phyloP scores from a whole-genome alignment of 2,113 vertebrate genomes.

The Dipodomys merriami region DNA sequence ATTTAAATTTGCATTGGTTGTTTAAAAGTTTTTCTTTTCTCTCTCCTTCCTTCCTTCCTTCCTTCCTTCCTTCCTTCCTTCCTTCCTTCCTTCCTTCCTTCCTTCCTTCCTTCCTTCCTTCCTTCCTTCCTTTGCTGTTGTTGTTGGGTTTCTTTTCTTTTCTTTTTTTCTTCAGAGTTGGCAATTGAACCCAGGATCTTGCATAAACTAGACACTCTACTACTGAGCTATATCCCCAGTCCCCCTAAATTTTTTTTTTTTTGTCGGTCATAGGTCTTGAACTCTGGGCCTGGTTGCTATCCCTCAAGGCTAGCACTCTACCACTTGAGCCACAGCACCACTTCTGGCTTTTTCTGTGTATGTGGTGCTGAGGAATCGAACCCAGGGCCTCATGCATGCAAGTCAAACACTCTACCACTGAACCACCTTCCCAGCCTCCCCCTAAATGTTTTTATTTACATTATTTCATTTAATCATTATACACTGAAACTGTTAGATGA shows the following conservation, averaged over 20 bases:
- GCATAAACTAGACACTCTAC: not conserved
- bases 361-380: too few species aligned
- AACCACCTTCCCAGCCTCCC: not conserved
- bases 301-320: too few species aligned
- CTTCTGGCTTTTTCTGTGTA: too few species aligned
- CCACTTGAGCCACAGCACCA: too few species aligned
- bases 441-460: not conserved
- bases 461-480: slow-evolving; percentile 6
- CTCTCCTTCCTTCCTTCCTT: too few species aligned
- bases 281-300: too few species aligned
- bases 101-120: too few species aligned
- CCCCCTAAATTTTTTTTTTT: not conserved
- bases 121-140: not conserved
- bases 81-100: too few species aligned
- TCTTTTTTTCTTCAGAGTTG: not conserved
- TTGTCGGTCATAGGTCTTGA: too few species aligned
- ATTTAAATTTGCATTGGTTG: slow-evolving; percentile 11
- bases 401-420: not conserved
- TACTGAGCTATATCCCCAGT: not conserved
- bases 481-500: not conserved
- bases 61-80: too few species aligned
- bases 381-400: not conserved
- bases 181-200: not conserved
- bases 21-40: not conserved
- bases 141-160: too few species aligned